Percentiles rank a stretch among this genome's conserved stretches.
These are phyloP conservation scores for Gonatopus flavifemur DNA, from an alignment of 1,140 invertebrate genomes.

Conservation along the genomic window DNA sequence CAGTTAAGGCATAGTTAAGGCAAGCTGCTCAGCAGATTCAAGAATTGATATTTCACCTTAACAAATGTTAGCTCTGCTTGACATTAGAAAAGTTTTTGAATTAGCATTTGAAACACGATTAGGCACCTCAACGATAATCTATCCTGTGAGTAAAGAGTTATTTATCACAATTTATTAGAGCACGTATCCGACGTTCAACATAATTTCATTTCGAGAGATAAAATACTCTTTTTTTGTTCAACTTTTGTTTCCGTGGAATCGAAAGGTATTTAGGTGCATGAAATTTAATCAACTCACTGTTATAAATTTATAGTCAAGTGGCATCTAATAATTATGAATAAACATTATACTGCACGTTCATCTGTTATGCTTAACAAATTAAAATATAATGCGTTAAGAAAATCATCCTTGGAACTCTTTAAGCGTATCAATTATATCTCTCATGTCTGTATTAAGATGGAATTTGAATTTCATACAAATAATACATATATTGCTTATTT, in stretches of 20 bases:
- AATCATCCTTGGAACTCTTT: too few species aligned
- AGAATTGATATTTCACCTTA: slow-evolving; percentile 12
- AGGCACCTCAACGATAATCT: slow-evolving; percentile 14
- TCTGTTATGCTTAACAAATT: too few species aligned
- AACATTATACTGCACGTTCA: too few species aligned
- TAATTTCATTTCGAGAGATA: slow-evolving; percentile 1
- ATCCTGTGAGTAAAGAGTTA: slow-evolving; percentile 6
- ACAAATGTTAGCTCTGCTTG: slow-evolving; percentile 7
- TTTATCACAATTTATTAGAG: slow-evolving; percentile 11
- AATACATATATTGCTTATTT: slow-evolving; percentile 11
- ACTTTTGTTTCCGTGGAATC: slow-evolving; percentile 4
- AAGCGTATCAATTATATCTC: slow-evolving; percentile 8
- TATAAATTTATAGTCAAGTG: neutral
- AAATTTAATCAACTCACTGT: neutral
- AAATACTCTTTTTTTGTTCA: slow-evolving; percentile 5
- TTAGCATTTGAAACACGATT: slow-evolving; percentile 5
- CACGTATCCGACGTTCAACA: slow-evolving; percentile 1
- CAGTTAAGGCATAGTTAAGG: slow-evolving; percentile 25
- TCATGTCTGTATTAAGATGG: neutral
- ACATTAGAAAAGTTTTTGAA: slow-evolving; percentile 11
- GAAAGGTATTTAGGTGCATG: neutral
- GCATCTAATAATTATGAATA: too few species aligned
- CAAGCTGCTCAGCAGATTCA: slow-evolving; percentile 16
- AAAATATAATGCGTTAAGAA: too few species aligned
- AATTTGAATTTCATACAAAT: slow-evolving; percentile 10